A percentile compares a stretch with the other conserved stretches of the same genome.
phyloP scores from a whole-genome alignment of 2,888 invertebrate genomes.

The Penaeus monodon region DNA sequence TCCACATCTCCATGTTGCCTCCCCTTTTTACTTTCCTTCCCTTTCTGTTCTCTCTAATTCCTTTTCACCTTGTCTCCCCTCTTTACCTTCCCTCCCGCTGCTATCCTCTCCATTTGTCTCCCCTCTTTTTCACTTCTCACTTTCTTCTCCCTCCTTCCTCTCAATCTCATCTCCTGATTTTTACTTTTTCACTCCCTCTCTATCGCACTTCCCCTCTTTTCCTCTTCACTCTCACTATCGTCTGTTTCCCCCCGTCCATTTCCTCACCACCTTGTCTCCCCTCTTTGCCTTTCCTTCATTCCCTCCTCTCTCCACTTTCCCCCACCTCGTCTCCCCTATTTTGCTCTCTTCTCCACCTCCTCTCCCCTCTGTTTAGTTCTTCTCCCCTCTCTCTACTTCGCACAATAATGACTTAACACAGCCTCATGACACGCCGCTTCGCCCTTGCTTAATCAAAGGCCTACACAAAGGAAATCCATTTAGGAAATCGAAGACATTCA shows the following conservation, averaged over 20 bases:
- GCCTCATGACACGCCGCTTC: constrained; percentile 40
- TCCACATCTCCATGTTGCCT: no score
- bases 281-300: neutral
- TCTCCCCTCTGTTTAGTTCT: no score
- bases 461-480: constrained; percentile 59
- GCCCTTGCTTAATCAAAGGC: constrained; percentile 57
- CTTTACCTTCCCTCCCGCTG: no score
- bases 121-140: no score
- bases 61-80: no score
- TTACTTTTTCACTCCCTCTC: neutral
- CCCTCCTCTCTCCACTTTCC: neutral
- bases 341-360: neutral
- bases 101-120: no score
- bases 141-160: neutral
- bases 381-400: neutral
- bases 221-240: neutral
- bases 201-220: neutral
- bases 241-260: neutral
- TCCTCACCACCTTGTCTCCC: neutral
- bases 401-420: constrained; percentile 18
- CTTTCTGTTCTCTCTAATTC: no score
- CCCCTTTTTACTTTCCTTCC: no score
- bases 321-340: neutral
- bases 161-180: neutral
- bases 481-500: constrained; percentile 59